Conservation (phyloP, 1,140 invertebrate species). For the Drosophila athabasca region DNA sequence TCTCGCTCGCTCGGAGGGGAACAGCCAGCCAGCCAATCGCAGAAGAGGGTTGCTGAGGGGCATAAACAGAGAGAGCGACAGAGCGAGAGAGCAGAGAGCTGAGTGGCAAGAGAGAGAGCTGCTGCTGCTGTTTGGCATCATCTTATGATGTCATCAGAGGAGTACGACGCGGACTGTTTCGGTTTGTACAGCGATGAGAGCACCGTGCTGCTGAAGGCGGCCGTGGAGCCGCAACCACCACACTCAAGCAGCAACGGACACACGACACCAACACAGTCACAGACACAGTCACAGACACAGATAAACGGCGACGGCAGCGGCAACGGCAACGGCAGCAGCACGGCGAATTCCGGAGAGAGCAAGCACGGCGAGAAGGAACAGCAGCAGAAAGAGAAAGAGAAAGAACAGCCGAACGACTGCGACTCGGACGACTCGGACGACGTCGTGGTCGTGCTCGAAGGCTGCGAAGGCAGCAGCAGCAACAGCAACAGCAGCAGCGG, state of each 20-base stretch:
- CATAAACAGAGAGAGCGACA: conserved; percentile 35
- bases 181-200: conserved; percentile 92
- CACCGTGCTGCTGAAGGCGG: conserved; percentile 92
- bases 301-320: conserved; percentile 53
- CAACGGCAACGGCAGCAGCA: conserved; percentile 52
- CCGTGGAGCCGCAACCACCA: conserved; percentile 29
- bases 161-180: conserved; percentile 93
- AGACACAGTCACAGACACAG: conserved; percentile 7
- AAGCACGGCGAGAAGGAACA: conserved; percentile 33
- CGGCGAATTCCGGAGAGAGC: conserved; percentile 71
- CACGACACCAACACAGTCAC: conserved; percentile 29
- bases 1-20: conserved; percentile 15
- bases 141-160: conserved; percentile 97
- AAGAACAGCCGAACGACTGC: conserved; percentile 35
- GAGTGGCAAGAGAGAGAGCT: conserved; percentile 29
- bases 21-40: conserved; percentile 35
- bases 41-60: conserved; percentile 12
- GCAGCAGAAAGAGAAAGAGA: conserved; percentile 12
- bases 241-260: conserved; percentile 64
- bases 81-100: conserved; percentile 16
- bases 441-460: conserved; percentile 75
- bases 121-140: conserved; percentile 83
- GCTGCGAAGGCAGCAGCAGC: conserved; percentile 53
- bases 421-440: conserved; percentile 69
- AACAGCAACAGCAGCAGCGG: conserved; percentile 21